Evolutionary conservation across 2,113 vertebrate genomes (phyloP), one percentile per base, ranked within the genome.

Genomic region (Plecotus auritus): DNA sequence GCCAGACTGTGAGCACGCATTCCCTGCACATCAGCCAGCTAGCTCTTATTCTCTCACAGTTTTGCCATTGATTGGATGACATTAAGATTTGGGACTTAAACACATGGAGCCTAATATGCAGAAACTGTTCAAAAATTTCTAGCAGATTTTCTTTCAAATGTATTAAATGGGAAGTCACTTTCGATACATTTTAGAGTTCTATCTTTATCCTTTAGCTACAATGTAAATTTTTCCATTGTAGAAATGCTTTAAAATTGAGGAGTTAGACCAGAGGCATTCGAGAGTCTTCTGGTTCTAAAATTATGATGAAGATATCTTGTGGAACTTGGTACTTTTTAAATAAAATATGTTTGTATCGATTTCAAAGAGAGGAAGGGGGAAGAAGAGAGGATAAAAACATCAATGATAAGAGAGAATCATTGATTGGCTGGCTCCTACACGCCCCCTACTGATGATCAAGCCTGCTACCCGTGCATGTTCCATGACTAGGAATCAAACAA

Each of bases 121-220:
- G 76, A 95, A 96, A 85, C 70, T 69, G 66, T 89, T 92, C 72
- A 91, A 84, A 93, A 47, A 87, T 85, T 95, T 85, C 73, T 17
- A 85, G 61, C 35, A 88, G 47, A 67, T 78, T 92, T 96, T 90
- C 37, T 78, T 91, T 92, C 40, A 97, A 49, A 70, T 85, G 7
- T 80, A 83, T 61, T 92, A 80, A 81, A 86, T 37, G 23, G 23
- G 49, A 95, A 90, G 77, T 88, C 42, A 72, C 51, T 94, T 94
- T 90, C 11, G 37, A 69, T 80, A 49, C 9, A 82, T 69, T 91
- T 94, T 78, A 59, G 54, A 95, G 54, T 28, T 78, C 47, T 90
- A 35, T 82, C 23, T n/a, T 74, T 86, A 40, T 74, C 72, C 88
- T 90, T 85, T 88, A 85, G 45, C 45, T 88, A 80, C 77, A 80